Base-by-base conservation (phyloP, 1,140 invertebrate genomes). In the Habropoda laboriosa region DNA sequence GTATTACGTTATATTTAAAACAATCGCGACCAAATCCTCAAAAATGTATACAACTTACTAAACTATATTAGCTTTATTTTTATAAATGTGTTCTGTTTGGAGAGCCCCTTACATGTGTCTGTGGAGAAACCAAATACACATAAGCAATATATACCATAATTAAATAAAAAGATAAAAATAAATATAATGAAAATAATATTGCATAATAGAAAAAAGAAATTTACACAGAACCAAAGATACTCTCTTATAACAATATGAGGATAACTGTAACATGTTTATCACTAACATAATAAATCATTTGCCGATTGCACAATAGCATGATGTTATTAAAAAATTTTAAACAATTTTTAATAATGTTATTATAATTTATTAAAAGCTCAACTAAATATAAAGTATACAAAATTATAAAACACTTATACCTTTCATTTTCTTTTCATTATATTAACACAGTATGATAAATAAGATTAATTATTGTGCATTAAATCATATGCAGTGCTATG, bases 91-190 rank as follows among this genome's bases (percentile, higher is more conserved):
- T 80, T 79, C 87, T 88, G 85, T 90, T 83, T 90, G 86, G 70
- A 80, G 87, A 87, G 89, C 89, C 88, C 86, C 88, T 82, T 86
- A 89, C 42, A 77, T 82, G 81, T 85, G 87, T 89, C 90, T 92
- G 90, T 88, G 91, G 87, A 92, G 86, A 90, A 92, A 88, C 82
- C 90, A 87, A 80, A 86, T 81, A 80, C 55, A 80, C 67, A 55
- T 76, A 76, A 53, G 38, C 66, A 55, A 68, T 38, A 73, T 13
- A 74, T 72, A 51, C 47, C 53, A 7, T 18, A 85, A 83, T 24
- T 5, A 35, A 72, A 42, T 57, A 32, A 76, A 80, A 58, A 47
- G 21, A 27, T 27, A 67, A 72, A n/a, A 32, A 24, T 55, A 74
- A 30, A 27, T 53, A 47, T 68, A 81, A n/a, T 55, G 40, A 53